phyloP scores from a whole-genome alignment of 2,888 invertebrate genomes.

The Tenthredo livida region DNA sequence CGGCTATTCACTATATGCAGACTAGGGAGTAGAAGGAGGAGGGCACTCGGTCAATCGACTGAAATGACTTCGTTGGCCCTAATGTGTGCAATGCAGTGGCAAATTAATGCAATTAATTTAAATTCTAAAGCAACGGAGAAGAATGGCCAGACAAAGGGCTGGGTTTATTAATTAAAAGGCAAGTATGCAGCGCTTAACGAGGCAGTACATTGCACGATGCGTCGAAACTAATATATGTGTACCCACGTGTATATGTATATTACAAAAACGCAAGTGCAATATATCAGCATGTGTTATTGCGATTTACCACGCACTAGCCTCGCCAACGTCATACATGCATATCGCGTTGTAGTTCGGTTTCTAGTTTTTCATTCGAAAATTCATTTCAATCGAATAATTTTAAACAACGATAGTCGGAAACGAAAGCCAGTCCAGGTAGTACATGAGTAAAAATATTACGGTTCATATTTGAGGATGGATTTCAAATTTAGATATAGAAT shows the following conservation, averaged over 20 bases:
- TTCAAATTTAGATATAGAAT: neutral
- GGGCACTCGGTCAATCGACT: conserved; percentile 41
- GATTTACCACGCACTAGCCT: neutral
- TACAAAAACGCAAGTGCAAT: neutral
- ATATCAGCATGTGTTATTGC: neutral
- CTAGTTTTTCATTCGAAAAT: neutral
- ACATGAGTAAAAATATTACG: neutral
- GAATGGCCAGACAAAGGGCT: conserved; percentile 31
- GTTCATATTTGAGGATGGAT: neutral
- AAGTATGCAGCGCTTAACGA: conserved; percentile 26
- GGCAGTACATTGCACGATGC: conserved; percentile 11
- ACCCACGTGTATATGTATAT: neutral
- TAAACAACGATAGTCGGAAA: neutral
- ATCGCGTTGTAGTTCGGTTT: neutral
- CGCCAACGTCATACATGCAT: neutral
- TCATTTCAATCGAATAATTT: neutral
- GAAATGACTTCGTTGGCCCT: conserved; percentile 43
- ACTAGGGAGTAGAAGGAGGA: neutral
- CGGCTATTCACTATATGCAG: conserved; percentile 28
- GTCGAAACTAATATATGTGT: neutral
- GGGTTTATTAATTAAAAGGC: conserved; percentile 36
- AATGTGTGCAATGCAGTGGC: conserved; percentile 41
- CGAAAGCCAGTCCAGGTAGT: neutral
- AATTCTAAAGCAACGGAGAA: conserved; percentile 20
- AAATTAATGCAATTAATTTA: conserved; percentile 40